A percentile compares a stretch with the other conserved stretches of the same genome.
phyloP scores from a whole-genome alignment of 2,113 vertebrate genomes.

The Microtus richardsoni region DNA sequence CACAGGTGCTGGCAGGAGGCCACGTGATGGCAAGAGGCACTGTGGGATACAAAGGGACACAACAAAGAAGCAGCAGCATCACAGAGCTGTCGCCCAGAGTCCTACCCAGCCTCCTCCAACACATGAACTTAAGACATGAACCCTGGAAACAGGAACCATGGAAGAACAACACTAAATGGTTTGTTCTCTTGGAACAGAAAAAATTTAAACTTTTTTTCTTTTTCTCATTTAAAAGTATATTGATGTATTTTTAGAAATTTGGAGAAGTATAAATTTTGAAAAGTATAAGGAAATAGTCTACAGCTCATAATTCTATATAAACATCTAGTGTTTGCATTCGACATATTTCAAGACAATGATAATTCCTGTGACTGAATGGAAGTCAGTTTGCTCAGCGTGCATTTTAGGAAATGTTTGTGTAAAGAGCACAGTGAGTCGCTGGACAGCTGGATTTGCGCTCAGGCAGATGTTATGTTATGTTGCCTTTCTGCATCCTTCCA shows the following conservation, averaged over 20 bases:
- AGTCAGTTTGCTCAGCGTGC: background rate
- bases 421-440: background rate
- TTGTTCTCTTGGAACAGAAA: background rate
- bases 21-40: background rate
- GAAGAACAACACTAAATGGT: no score
- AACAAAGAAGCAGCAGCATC: fast-evolving
- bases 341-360: background rate
- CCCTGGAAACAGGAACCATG: no score
- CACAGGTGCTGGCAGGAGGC: background rate
- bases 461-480: background rate
- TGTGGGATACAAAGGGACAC: background rate
- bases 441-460: background rate
- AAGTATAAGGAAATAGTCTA: constrained; percentile 10
- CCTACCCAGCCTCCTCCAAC: background rate
- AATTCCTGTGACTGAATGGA: constrained; percentile 23
- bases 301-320: background rate
- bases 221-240: constrained; percentile 35
- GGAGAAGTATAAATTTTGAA: constrained; percentile 38
- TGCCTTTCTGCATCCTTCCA: background rate
- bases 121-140: no score
- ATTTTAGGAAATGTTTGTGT: background rate
- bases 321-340: background rate
- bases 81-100: background rate
- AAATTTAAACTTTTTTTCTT: background rate
- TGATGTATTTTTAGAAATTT: constrained; percentile 28